Evolutionary conservation across 2,113 vertebrate species (phyloP).

Genomic region (Mormyrus iriodes): DNA sequence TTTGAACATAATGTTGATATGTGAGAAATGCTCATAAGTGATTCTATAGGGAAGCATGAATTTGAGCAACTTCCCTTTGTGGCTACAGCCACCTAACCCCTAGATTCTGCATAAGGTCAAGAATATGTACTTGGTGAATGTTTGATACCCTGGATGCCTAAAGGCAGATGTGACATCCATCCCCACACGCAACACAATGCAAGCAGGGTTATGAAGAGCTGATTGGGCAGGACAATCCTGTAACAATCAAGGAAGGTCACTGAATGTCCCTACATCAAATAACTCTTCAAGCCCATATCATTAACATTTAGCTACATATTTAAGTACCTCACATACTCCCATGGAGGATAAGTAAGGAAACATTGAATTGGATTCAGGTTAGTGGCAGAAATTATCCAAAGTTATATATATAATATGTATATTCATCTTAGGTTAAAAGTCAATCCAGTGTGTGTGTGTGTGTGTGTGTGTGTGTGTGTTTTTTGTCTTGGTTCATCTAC

Average conservation of each 20-base stretch:
- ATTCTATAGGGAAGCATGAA: too few species aligned
- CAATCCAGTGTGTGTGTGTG: background rate
- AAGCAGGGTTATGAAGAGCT: background rate
- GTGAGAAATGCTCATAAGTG: background rate
- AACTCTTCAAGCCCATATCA: background rate
- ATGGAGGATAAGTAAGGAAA: background rate
- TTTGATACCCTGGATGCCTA: background rate
- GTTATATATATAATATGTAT: background rate
- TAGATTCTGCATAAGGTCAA: background rate
- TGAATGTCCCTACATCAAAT: background rate
- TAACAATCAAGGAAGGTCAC: background rate
- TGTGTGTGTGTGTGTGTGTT: background rate
- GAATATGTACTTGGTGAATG: background rate
- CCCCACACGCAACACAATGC: background rate
- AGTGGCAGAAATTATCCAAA: background rate
- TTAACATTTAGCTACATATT: background rate
- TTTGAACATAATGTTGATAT: background rate
- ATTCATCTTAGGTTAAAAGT: background rate
- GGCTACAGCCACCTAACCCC: background rate
- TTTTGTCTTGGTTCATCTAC: background rate
- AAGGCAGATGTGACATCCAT: background rate
- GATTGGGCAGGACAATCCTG: background rate
- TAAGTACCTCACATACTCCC: background rate
- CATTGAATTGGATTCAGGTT: background rate
- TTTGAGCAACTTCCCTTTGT: too few species aligned